Conservation (phyloP, 2,113 vertebrate species). For the Trogon surrucura region DNA sequence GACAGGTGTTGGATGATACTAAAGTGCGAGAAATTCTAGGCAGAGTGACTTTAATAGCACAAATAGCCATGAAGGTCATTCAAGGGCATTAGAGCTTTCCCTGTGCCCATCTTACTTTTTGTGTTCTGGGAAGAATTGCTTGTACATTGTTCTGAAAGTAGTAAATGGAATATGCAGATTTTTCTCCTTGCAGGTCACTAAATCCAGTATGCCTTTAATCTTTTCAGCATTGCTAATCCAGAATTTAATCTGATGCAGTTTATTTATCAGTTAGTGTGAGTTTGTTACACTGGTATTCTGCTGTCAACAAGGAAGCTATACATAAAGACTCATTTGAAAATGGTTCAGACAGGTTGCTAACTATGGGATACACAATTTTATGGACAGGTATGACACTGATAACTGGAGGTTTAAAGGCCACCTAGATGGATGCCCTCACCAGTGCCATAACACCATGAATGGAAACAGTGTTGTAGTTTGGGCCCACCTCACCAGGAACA, state of each 20-base stretch:
- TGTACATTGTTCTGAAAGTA: background rate
- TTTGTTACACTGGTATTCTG: background rate
- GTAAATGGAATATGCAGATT: background rate
- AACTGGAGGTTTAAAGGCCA: background rate
- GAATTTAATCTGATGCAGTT: background rate
- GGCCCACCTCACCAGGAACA: too few species aligned
- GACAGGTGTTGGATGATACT: background rate
- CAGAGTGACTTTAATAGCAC: background rate
- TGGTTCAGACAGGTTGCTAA: background rate
- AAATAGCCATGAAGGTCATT: background rate
- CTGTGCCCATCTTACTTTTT: background rate
- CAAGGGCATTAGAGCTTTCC: background rate
- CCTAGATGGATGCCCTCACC: background rate
- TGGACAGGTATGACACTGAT: background rate
- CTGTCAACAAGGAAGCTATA: background rate
- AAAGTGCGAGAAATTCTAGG: background rate
- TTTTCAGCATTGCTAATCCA: background rate
- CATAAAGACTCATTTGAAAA: background rate
- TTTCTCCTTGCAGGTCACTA: background rate
- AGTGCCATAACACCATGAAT: background rate
- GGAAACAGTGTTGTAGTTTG: background rate
- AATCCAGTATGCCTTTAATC: background rate
- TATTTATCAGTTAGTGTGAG: background rate
- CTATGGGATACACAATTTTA: background rate
- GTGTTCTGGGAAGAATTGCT: background rate